Evolutionary conservation across 2,113 vertebrate genomes (phyloP), one percentile per base, ranked within the genome.

Genomic region (Amphiprion ocellaris): DNA sequence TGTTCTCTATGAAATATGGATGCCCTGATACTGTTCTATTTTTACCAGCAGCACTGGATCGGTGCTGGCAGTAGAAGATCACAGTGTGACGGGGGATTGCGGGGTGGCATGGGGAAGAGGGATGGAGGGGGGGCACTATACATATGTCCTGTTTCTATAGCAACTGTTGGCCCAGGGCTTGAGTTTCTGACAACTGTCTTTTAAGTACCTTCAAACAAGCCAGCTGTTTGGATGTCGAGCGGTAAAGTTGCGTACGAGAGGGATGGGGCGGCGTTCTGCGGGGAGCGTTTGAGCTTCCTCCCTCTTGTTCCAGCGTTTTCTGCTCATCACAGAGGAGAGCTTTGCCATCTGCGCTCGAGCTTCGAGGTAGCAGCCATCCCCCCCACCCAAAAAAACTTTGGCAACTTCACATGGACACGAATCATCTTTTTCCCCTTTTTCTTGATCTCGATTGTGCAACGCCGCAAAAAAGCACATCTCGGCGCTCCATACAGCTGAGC

Each of bases 121-220:
- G 47, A 26, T 70, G 17, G 33, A 11, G 19, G n/a, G 64, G 70
- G 75, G 74, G 85, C 65, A 81, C 63, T 74, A 83, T 93, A 88
- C 92, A 92, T 92, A 90, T 84, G 86, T 91, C 89, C 87, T 92
- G 94, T 95, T 94, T 86, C 94, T 85, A 90, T 94, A 89, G 92
- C 89, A 94, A 94, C 94, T 21, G 70, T 50, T 91, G 86, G 86
- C 90, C 90, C 44, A 73, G 90, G 89, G 93, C 83, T 79, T 39
- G 78, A 69, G 71, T 91, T 90, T 91, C 84, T 85, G 79, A 90
- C 88, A 89, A 92, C 84, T 88, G 81, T 84, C 81, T 91, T 79
- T 85, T 84, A 90, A 89, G 76, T 85, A 84, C 61, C 87, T 76
- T 88, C 82, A 79, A 89, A 91, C 67, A 59, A 84, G 68, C 73